These are phyloP conservation scores for Stichodactyla mertensii DNA, from an alignment of 64 coral and sea anemone species.

Conservation along the genomic window DNA sequence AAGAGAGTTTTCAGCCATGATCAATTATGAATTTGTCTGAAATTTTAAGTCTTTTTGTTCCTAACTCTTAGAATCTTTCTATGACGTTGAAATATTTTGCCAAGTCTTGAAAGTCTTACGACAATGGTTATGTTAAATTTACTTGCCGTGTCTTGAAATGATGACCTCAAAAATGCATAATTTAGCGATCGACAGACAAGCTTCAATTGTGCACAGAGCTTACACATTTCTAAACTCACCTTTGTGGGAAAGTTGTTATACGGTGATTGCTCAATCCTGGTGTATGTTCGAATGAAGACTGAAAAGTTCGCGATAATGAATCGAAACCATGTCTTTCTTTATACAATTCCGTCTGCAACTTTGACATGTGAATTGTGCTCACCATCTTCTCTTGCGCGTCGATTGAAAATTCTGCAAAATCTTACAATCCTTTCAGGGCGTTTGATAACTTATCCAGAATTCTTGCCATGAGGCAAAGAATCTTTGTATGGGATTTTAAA, in stretches of 20 bases:
- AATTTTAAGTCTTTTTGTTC: too few relatives aligned
- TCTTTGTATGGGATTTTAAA: neutral
- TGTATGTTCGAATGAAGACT: constrained; percentile 58
- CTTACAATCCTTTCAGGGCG: neutral
- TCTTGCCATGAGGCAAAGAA: neutral
- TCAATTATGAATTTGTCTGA: too few relatives aligned
- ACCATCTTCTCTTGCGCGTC: constrained; percentile 30
- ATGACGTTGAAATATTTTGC: too few relatives aligned
- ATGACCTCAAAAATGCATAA: neutral
- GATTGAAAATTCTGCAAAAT: neutral
- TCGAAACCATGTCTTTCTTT: constrained; percentile 64
- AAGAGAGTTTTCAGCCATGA: too few relatives aligned
- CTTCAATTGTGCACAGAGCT: neutral
- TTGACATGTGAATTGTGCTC: constrained; percentile 34
- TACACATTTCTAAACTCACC: constrained; percentile 45
- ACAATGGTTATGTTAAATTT: too few relatives aligned
- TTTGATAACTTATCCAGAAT: neutral
- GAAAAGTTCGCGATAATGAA: constrained; percentile 67
- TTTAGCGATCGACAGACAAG: neutral
- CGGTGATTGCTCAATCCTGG: constrained; percentile 34
- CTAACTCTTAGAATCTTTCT: too few relatives aligned
- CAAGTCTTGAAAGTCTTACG: too few relatives aligned
- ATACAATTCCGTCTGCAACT: constrained; percentile 65
- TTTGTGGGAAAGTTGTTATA: constrained; percentile 62
- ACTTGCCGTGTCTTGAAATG: neutral